Conservation (phyloP, 2,113 vertebrate species). For the Hippocampus comes region DNA sequence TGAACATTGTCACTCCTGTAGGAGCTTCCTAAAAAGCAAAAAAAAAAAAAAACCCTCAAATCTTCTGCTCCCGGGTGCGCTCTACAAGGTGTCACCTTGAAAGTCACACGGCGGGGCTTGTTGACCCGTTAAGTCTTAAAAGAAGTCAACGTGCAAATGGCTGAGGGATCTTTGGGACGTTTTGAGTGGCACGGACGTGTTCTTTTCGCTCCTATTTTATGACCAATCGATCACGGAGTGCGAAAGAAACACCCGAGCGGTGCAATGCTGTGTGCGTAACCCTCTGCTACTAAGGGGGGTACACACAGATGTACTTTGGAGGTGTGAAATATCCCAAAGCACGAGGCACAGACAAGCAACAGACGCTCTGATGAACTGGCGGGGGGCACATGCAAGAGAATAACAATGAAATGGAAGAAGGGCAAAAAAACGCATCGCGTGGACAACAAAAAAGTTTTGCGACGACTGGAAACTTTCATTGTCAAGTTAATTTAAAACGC, state of each 20-base stretch:
- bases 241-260: background rate
- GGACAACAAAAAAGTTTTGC: background rate
- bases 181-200: constrained; percentile 2
- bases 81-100: background rate
- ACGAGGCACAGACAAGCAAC: background rate
- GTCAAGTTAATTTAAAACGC: background rate
- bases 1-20: background rate
- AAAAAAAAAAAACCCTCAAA: background rate
- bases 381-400: background rate
- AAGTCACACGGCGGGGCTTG: background rate
- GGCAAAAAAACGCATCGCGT: background rate
- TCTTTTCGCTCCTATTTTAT: background rate
- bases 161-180: constrained; percentile 7
- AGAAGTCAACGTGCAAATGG: background rate
- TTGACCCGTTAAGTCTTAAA: constrained; percentile 1
- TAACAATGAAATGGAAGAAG: background rate
- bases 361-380: background rate
- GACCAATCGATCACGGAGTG: constrained; percentile 4
- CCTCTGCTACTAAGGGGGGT: background rate
- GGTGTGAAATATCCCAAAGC: constrained; percentile 3
- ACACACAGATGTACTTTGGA: constrained; percentile 6
- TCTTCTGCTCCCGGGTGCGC: background rate
- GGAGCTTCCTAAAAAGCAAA: background rate
- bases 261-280: constrained; percentile 5
- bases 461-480: background rate